Conservation (phyloP, 2,113 vertebrate species). For the Caracal caracal region DNA sequence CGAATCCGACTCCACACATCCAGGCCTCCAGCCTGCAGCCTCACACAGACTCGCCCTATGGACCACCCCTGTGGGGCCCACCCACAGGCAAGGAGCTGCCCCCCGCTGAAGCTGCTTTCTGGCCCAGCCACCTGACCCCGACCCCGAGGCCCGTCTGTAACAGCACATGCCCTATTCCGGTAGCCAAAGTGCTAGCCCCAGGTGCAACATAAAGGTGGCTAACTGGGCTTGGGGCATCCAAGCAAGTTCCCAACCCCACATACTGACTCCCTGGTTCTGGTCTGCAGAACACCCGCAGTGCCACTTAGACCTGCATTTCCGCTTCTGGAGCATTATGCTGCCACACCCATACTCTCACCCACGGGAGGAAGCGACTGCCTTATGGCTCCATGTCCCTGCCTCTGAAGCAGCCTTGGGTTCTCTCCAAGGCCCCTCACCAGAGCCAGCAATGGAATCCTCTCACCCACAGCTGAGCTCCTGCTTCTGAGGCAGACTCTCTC, state of each 20-base stretch:
- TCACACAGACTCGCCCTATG: neutral
- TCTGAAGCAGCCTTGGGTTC: neutral
- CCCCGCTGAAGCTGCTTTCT: neutral
- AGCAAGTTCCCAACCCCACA: neutral
- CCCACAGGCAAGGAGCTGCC: neutral
- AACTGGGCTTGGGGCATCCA: neutral
- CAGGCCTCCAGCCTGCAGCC: neutral
- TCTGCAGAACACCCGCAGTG: neutral
- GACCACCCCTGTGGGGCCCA: neutral
- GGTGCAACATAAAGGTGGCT: neutral
- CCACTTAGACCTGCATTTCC: neutral
- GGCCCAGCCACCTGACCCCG: no score
- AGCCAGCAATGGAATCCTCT: neutral
- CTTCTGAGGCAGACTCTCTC: neutral
- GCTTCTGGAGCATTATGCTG: neutral
- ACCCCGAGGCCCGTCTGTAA: neutral
- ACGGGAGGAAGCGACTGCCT: fast-evolving
- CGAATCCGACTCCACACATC: no score
- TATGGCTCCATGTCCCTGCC: neutral
- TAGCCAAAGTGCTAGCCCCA: neutral
- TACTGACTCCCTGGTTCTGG: neutral
- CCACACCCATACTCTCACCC: neutral
- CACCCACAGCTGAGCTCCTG: neutral
- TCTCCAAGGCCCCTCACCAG: neutral
- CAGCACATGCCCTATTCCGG: neutral